Percentiles rank a stretch among this genome's conserved stretches.
phyloP scores from a whole-genome alignment of 2,113 vertebrate species.

The Hyaena hyaena region DNA sequence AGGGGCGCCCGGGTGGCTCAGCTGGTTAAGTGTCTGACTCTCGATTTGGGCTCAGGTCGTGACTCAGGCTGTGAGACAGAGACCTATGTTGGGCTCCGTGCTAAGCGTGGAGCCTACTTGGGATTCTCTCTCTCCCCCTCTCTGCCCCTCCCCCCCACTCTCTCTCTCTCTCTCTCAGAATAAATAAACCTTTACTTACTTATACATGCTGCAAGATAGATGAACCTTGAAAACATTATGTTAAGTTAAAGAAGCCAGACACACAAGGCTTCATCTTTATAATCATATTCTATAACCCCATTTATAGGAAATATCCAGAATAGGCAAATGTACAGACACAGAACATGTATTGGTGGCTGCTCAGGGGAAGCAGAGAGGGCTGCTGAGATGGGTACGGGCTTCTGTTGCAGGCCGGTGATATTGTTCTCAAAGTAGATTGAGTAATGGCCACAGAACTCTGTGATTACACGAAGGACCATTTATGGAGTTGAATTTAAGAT shows the following conservation, averaged over 20 bases:
- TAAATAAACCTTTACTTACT: no score
- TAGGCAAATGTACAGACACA: background rate
- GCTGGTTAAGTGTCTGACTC: no score
- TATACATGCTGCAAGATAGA: background rate
- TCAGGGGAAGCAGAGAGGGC: background rate
- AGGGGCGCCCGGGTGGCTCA: background rate
- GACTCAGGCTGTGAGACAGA: no score
- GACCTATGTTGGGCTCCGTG: no score
- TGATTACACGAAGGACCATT: background rate
- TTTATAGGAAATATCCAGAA: background rate
- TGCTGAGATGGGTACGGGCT: background rate
- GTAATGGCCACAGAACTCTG: no score
- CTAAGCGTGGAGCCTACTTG: no score
- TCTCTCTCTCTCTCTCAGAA: no score
- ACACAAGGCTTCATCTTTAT: background rate
- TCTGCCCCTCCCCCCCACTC: no score
- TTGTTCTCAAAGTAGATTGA: background rate
- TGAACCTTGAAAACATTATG: background rate
- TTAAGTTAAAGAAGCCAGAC: background rate
- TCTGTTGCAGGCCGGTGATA: background rate
- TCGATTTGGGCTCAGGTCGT: no score
- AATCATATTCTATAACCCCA: background rate
- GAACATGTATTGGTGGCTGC: background rate
- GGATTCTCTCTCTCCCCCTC: no score
- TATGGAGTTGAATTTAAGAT: background rate